Evolutionary conservation across 2,888 invertebrate species (phyloP), one percentile per base, ranked within the genome.

Genomic region (Mythimna lalbum): DNA sequence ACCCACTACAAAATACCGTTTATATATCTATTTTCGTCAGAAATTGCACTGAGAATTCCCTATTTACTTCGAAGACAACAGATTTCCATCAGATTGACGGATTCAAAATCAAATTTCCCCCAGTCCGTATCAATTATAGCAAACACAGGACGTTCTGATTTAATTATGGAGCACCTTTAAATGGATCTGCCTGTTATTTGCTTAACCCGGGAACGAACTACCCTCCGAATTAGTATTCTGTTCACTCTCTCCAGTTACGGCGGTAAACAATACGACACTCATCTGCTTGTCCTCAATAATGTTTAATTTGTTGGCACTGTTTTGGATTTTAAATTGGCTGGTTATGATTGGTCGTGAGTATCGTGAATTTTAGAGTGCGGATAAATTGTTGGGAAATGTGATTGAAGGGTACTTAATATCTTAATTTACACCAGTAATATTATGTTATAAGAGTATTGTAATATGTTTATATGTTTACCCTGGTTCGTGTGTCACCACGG

Each of bases 81-180:
- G 49, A 71, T 61, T 61, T 59, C 55, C 76, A 63, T 80, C 36
- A 60, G 61, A 62, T 76, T 64, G 76, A 50, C 75, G 63, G 52
- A 52, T 73, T 63, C 70, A 68, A 77, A 73, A 82, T 85, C 72
- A 83, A 78, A 79, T 86, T 84, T 81, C 80, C 76, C 73, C 70
- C 78, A 77, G 60, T 72, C 60, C 67, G 73, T 64, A 63, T 75
- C 72, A 81, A 76, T 82, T 85, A 82, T 84, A 78, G 72, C 85
- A 84, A 87, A 86, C 85, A 87, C 82, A 83, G 86, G 88, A 84
- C 84, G 76, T 80, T 87, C 83, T 80, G 83, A 89, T 88, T 86
- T 87, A 87, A 88, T 89, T 87, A 87, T 85, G 85, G 78, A 80
- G 76, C 76, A 86, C 84, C 84, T 83, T 84, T 74, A 80, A 80